Evolutionary conservation across 2,888 invertebrate species (phyloP).

Genomic region (Octonoba sinensis): DNA sequence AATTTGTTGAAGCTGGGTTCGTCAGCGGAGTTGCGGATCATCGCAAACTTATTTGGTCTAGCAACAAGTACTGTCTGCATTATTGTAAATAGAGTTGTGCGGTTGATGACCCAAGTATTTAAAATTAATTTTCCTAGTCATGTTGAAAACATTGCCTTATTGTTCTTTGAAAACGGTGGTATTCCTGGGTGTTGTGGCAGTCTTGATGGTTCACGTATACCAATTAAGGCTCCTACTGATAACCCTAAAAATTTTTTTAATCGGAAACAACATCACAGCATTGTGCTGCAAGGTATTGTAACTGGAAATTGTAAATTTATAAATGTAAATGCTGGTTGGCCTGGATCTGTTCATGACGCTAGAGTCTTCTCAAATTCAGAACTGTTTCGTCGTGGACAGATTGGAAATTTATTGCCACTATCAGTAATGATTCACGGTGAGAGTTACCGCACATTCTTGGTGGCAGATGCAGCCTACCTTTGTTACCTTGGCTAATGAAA

Average conservation of each 20-base stretch:
- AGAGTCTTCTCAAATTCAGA: slow-evolving; percentile 14
- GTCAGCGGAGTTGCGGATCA: background rate
- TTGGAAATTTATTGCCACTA: too few species aligned
- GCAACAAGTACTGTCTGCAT: background rate
- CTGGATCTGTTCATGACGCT: slow-evolving; percentile 36
- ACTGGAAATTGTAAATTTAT: background rate
- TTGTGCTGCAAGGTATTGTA: slow-evolving; percentile 27
- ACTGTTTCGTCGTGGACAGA: background rate
- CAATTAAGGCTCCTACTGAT: slow-evolving; percentile 18
- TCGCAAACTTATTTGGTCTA: background rate
- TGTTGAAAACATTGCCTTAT: background rate
- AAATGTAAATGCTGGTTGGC: slow-evolving; percentile 29
- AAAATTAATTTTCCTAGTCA: slow-evolving; percentile 6
- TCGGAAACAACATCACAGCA: background rate
- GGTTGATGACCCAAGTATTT: background rate
- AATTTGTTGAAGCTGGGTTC: slow-evolving; percentile 2
- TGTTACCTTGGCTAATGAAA: slow-evolving; percentile 20
- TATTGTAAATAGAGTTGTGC: background rate
- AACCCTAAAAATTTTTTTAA: background rate
- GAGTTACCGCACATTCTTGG: background rate
- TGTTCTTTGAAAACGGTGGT: slow-evolving; percentile 3
- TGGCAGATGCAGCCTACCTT: slow-evolving; percentile 29
- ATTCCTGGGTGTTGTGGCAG: slow-evolving; percentile 20
- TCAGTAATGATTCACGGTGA: too few species aligned
- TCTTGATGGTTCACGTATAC: slow-evolving; percentile 32